A percentile compares a stretch with the other conserved stretches of the same genome.
Evolutionary conservation across 2,113 vertebrate species (phyloP).

Genomic region (Fulmarus glacialis): DNA sequence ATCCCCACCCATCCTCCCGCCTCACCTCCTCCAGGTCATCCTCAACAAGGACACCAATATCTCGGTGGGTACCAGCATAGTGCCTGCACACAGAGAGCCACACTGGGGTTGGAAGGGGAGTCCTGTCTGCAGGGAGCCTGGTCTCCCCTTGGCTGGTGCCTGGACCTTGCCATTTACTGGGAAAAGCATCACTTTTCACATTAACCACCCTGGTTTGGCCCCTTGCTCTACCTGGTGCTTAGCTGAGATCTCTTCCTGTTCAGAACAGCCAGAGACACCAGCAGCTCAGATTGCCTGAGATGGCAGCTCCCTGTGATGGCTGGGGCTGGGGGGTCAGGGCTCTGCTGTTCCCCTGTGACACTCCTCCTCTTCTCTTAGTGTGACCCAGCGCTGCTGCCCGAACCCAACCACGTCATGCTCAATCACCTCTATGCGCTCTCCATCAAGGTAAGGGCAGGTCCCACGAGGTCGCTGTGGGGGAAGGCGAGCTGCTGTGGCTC

Average conservation of each 20-base stretch:
- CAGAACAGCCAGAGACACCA: background rate
- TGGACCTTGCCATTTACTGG: background rate
- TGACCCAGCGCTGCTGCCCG: constrained; percentile 93
- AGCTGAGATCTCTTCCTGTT: background rate
- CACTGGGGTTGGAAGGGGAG: background rate
- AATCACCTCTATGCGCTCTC: constrained; percentile 97
- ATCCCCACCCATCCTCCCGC: constrained; percentile 93
- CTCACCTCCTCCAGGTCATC: constrained; percentile 98
- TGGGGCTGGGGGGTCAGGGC: background rate
- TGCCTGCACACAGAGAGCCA: background rate
- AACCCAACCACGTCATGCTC: constrained; percentile 98
- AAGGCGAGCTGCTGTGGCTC: background rate
- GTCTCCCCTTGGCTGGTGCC: background rate
- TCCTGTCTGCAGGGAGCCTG: background rate
- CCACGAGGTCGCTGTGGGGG: fast-evolving
- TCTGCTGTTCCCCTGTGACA: background rate
- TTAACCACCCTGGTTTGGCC: background rate
- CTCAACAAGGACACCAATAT: constrained; percentile 99
- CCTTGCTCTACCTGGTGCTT: background rate
- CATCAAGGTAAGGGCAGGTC: constrained; percentile 87
- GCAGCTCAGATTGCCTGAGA: background rate
- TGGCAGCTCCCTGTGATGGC: background rate
- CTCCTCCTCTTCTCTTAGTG: constrained; percentile 78
- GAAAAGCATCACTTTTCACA: background rate
- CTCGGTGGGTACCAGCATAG: constrained; percentile 83